Evolutionary conservation across 2,113 vertebrate genomes (phyloP).

Genomic region (Otus sunia): DNA sequence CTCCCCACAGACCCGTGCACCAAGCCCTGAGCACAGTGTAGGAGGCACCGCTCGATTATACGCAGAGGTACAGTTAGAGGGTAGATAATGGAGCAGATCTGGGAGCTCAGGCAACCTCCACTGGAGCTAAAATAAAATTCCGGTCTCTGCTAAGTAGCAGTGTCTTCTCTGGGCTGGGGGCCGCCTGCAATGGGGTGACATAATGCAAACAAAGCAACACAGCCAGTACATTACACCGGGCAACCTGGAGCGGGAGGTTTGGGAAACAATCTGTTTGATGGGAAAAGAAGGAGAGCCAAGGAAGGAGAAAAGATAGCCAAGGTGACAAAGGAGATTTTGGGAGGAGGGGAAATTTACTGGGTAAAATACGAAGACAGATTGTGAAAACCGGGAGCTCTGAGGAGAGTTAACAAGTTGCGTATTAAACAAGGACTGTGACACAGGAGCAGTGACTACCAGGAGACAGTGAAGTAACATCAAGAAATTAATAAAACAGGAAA

Average conservation of each 20-base stretch:
- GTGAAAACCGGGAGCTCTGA: neutral
- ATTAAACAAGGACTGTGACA: neutral
- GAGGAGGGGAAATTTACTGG: neutral
- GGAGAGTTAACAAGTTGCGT: neutral
- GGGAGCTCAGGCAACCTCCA: neutral
- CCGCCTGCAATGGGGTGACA: neutral
- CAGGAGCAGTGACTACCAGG: neutral
- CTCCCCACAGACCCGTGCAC: accelerated
- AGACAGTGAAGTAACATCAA: neutral
- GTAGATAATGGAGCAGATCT: neutral
- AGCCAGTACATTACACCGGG: neutral
- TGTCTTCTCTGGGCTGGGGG: neutral
- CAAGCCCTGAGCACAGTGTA: accelerated
- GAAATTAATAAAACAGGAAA: neutral
- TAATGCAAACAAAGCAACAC: neutral
- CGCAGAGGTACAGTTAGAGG: neutral
- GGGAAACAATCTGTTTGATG: neutral
- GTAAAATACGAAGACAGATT: neutral
- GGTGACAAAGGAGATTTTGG: neutral
- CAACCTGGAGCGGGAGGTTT: neutral
- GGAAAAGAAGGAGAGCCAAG: neutral
- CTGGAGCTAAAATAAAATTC: neutral
- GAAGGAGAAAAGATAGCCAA: neutral
- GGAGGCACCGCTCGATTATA: neutral
- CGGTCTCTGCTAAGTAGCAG: accelerated